phyloP scores from a whole-genome alignment of 2,888 invertebrate species.

The Rotaria macrura region DNA sequence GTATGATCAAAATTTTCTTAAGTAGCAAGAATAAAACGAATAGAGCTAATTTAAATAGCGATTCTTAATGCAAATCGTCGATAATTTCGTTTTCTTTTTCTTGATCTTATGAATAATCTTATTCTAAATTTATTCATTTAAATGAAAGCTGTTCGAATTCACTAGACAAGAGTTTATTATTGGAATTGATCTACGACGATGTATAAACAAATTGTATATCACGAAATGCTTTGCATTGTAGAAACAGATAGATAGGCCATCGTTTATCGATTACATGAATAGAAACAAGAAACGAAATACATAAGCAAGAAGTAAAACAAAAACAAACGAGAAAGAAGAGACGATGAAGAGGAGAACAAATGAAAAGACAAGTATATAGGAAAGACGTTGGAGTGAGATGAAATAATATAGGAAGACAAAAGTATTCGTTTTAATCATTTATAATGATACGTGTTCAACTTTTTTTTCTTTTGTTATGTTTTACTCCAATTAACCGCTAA shows the following conservation, averaged over 20 bases:
- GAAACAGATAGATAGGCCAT: slow-evolving; percentile 1
- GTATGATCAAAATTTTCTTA: too few relatives aligned
- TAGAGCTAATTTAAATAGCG: too few relatives aligned
- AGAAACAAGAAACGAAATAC: not conserved
- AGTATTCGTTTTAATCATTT: not conserved
- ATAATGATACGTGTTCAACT: not conserved
- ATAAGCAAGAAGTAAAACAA: not conserved
- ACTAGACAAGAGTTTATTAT: not conserved
- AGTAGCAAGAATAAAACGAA: too few relatives aligned
- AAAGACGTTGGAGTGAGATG: slow-evolving; percentile 12
- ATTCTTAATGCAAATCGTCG: too few relatives aligned
- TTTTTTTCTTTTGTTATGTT: not conserved
- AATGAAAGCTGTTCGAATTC: not conserved
- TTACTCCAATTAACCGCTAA: not conserved
- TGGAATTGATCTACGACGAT: slow-evolving; percentile 3
- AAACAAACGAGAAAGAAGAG: not conserved
- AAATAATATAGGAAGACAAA: not conserved
- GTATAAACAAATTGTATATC: slow-evolving; percentile 15
- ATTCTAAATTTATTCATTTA: too few relatives aligned
- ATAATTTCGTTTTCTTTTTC: too few relatives aligned
- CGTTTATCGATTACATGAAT: not conserved
- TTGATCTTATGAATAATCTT: too few relatives aligned
- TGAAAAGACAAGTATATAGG: not conserved
- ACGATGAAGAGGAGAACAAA: not conserved
- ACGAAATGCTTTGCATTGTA: slow-evolving; percentile 11